Evolutionary conservation across 1,140 invertebrate species (phyloP).

Genomic region (honey bee (Apis mellifera)): DNA sequence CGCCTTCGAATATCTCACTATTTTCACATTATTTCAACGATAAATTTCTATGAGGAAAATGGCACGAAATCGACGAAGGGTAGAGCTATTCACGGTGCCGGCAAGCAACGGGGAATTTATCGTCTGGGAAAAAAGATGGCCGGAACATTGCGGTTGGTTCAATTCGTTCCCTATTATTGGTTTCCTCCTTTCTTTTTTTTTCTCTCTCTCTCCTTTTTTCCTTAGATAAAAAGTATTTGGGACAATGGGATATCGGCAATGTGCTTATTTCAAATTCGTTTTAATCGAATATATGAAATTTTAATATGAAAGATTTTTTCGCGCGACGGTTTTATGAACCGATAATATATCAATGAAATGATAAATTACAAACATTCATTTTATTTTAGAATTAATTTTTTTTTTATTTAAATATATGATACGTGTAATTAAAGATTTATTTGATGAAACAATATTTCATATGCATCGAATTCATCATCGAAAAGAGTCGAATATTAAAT

Average conservation of each 20-base stretch:
- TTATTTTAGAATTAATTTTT: too few species aligned
- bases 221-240: background rate
- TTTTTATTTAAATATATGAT: too few species aligned
- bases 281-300: too few species aligned
- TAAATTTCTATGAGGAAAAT: conserved; percentile 63
- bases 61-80: conserved; percentile 52
- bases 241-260: background rate
- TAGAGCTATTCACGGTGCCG: background rate
- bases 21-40: conserved; percentile 68
- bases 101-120: conserved; percentile 27
- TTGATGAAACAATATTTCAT: too few species aligned
- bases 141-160: background rate
- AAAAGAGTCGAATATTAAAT: too few species aligned
- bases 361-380: background rate
- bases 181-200: background rate
- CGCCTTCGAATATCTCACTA: conserved; percentile 53
- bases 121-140: conserved; percentile 11
- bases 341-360: background rate
- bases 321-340: too few species aligned
- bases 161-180: conserved; percentile 27
- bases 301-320: too few species aligned
- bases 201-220: background rate
- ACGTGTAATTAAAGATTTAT: too few species aligned
- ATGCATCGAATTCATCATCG: too few species aligned
- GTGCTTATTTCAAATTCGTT: too few species aligned